Conservation (phyloP, 2,797 vertebrate species). For the Cyclopterus lumpus region DNA sequence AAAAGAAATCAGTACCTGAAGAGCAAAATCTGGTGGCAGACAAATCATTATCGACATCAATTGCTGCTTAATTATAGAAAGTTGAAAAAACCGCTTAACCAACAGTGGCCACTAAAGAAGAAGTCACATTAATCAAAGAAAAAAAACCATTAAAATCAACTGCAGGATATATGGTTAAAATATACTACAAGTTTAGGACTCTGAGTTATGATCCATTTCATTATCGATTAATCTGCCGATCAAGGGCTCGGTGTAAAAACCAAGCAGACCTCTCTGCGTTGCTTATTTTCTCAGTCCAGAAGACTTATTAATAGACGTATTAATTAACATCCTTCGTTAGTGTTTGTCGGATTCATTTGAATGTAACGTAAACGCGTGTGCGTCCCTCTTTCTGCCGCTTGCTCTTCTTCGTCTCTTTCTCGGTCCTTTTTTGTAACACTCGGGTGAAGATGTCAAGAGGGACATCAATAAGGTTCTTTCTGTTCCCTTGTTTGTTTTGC, state of each 20-base stretch:
- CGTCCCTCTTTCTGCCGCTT: no score
- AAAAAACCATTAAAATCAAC: neutral
- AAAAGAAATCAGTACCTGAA: constrained; percentile 1
- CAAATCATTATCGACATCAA: constrained; percentile 9
- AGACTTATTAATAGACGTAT: neutral
- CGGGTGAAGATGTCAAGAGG: neutral
- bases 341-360: no score
- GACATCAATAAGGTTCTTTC: neutral
- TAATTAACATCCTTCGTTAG: no score
- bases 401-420: neutral
- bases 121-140: neutral
- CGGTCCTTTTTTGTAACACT: neutral
- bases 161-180: neutral
- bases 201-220: neutral
- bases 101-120: neutral
- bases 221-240: neutral
- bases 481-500: neutral
- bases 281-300: neutral
- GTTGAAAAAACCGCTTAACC: neutral
- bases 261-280: neutral
- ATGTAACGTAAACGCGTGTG: no score
- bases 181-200: neutral
- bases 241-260: no score
- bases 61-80: neutral
- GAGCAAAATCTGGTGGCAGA: constrained; percentile 2